phyloP scores from a whole-genome alignment of 92 coral and sea anemone species.

The Bergia sp. region DNA sequence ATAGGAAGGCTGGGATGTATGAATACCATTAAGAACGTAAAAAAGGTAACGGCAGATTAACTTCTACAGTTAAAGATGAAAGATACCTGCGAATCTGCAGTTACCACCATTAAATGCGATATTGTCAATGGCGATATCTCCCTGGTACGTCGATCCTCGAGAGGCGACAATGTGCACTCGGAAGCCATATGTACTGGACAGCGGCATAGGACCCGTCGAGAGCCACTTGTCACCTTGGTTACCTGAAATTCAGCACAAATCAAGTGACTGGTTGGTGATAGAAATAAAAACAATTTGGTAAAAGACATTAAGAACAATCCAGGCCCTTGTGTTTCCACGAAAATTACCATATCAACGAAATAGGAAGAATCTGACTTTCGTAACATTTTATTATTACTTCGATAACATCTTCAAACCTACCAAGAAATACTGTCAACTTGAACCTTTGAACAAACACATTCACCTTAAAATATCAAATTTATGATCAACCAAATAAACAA shows the following conservation, averaged over 20 bases:
- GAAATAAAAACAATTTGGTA: background rate
- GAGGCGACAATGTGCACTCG: slow-evolving; percentile 85
- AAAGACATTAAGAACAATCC: background rate
- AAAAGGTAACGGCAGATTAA: background rate
- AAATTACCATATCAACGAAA: background rate
- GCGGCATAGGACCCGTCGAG: slow-evolving; percentile 43
- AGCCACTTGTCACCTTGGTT: slow-evolving; percentile 68
- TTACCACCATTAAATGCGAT: slow-evolving; percentile 19
- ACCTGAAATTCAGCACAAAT: slow-evolving; percentile 26
- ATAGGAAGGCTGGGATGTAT: no score
- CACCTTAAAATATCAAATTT: no score
- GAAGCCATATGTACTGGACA: slow-evolving; percentile 78
- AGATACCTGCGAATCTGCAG: slow-evolving; percentile 38
- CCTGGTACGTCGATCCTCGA: slow-evolving; percentile 75
- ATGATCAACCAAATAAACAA: no score
- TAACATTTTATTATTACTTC: no score
- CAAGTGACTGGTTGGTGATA: background rate
- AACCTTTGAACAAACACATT: no score
- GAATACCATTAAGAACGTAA: no score
- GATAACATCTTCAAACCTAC: no score
- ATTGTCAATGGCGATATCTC: slow-evolving; percentile 53
- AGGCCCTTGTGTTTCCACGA: background rate
- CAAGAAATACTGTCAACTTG: no score
- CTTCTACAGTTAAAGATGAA: background rate
- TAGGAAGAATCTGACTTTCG: no score